Base-by-base conservation (phyloP, 2,888 invertebrate species). In the Drosophila ezoana region DNA sequence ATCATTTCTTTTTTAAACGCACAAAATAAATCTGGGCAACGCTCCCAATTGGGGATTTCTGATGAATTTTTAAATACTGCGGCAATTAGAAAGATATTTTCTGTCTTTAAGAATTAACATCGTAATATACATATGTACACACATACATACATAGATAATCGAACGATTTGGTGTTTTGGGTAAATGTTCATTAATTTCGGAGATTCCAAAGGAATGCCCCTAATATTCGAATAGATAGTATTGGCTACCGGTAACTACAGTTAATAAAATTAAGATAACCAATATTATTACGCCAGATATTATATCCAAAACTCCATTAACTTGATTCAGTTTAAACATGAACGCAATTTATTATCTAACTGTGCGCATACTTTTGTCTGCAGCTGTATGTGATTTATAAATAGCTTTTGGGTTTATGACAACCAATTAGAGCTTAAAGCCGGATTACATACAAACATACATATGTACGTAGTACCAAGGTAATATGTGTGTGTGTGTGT, bases 391-490 rank as follows among this genome's bases (percentile, higher is more conserved):
- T 61, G 49, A 57, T 58, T 63, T 63, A 62, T 62, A 70, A 72
- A 76, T 73, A 73, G 35, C 43, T 53, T 54, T 44, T 28, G 35
- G 43, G 35, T 76, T 11, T 65, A 43, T 53, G 53, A 66, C 61
- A 77, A 56, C 58, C 77, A 72, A 72, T 66, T 76, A 52, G 58
- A 43, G 58, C 43, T 76, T 48, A 52, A 43, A 60, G 48, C 63
- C 71, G 65, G 73, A 87, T 87, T 81, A 81, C 78, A 81, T 56
- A 54, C 78, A 69, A 16, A 23, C 5, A 5, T 18, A 18, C 2
- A 35, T 54, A 35, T 54, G 43, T 51, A 47, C 38, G 35, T 62
- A 16, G 37, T n/a, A 23, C 47, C 41, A 32, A 37, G 9, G 16
- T 10, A 32, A 13, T 11, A 14, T 32, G 16, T 16, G 33, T 47